Conservation (phyloP, 2,797 vertebrate species). For the Odontamblyopus rebecca region DNA sequence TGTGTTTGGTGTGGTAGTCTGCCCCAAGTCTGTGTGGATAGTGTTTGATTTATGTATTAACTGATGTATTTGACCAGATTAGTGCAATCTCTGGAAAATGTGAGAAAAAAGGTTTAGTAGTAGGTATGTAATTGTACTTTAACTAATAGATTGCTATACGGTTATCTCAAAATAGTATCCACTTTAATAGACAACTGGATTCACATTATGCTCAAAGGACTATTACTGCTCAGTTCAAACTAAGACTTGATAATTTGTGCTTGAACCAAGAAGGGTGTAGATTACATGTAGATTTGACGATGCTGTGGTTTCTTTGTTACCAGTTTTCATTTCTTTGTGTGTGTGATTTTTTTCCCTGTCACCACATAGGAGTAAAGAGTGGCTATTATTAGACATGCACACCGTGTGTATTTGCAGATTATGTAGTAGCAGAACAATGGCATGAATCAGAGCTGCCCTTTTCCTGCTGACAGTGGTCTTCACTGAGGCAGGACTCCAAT, state of each 20-base stretch:
- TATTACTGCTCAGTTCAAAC: not conserved
- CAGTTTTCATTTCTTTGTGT: not conserved
- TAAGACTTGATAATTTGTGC: not conserved
- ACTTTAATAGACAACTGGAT: too few relatives aligned
- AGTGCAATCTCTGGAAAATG: too few relatives aligned
- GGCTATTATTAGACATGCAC: conserved; percentile 4
- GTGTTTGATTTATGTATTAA: too few relatives aligned
- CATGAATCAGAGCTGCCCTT: conserved; percentile 24
- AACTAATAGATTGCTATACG: too few relatives aligned
- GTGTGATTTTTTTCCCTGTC: not conserved
- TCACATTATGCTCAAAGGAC: not conserved
- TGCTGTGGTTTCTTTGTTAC: not conserved
- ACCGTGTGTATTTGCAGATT: conserved; percentile 13
- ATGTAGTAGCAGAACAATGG: conserved; percentile 16
- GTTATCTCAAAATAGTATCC: too few relatives aligned
- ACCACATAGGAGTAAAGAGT: conserved; percentile 16
- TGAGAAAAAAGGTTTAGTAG: too few relatives aligned
- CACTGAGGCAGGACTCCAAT: conserved; percentile 32
- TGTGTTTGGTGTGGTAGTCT: too few relatives aligned
- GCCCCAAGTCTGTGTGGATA: too few relatives aligned
- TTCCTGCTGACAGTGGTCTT: conserved; percentile 34
- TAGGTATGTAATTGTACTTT: too few relatives aligned
- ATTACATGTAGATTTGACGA: not conserved
- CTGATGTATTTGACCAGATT: too few relatives aligned
- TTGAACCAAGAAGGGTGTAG: not conserved